Evolutionary conservation across 2,113 vertebrate species (phyloP).

Genomic region (Rafetus swinhoei): DNA sequence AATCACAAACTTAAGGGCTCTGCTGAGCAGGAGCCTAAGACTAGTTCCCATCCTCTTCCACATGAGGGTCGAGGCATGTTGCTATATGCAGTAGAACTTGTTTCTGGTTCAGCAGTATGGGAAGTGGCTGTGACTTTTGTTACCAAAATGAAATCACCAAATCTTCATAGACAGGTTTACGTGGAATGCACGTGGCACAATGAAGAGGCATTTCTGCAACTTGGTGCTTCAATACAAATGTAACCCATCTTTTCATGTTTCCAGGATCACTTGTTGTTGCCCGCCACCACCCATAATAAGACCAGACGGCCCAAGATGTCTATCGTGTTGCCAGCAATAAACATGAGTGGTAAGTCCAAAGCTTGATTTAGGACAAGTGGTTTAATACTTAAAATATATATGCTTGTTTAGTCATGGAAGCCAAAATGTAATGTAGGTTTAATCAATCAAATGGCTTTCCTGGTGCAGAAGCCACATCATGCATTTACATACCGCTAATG

Average conservation of each 20-base stretch:
- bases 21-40: background rate
- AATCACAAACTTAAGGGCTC: conserved; percentile 24
- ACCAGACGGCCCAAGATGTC: conserved; percentile 97
- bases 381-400: background rate
- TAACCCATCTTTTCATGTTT: conserved; percentile 65
- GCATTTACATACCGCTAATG: background rate
- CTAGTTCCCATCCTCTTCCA: conserved; percentile 43
- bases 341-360: conserved; percentile 90
- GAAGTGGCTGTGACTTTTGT: conserved; percentile 53
- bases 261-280: conserved; percentile 95
- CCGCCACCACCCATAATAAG: conserved; percentile 95
- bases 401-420: background rate
- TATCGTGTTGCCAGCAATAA: conserved; percentile 92
- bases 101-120: conserved; percentile 19
- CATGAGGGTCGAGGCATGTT: conserved; percentile 12
- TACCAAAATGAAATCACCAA: conserved; percentile 32
- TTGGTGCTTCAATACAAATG: conserved; percentile 2
- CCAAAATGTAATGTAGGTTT: background rate
- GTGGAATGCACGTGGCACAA: conserved; percentile 23
- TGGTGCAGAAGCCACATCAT: background rate
- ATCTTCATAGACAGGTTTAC: conserved; percentile 18
- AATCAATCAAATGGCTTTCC: background rate
- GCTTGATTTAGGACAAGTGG: background rate
- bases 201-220: conserved; percentile 38
- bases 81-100: background rate